Evolutionary conservation across 2,113 vertebrate species (phyloP).

Genomic region (Rhynchopsitta pachyrhyncha): DNA sequence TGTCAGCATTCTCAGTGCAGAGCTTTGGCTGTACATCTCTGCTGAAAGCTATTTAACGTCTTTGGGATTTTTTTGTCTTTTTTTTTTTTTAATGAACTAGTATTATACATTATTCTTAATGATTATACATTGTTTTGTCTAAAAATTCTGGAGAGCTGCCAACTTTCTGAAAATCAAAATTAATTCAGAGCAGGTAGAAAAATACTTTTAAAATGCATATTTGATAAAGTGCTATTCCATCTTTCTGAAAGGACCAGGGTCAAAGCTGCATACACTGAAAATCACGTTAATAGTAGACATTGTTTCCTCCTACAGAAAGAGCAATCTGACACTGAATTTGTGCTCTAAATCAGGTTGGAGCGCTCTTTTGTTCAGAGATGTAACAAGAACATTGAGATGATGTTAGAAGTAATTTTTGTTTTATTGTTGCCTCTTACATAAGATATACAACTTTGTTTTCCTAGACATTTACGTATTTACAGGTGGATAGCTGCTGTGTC

Average conservation of each 20-base stretch:
- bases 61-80: neutral
- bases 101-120: neutral
- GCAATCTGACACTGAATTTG: slow-evolving; percentile 12
- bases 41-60: neutral
- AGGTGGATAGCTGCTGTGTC: neutral
- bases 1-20: neutral
- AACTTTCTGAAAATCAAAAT: slow-evolving; percentile 50
- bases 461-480: neutral
- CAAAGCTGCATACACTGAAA: slow-evolving; percentile 34
- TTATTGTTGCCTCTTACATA: neutral
- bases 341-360: slow-evolving; percentile 47
- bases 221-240: slow-evolving; percentile 14
- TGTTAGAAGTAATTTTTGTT: neutral
- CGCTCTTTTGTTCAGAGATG: neutral
- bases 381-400: slow-evolving; percentile 37
- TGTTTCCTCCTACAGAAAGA: slow-evolving; percentile 47
- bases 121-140: neutral
- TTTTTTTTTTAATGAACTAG: neutral
- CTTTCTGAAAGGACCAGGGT: slow-evolving; percentile 37
- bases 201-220: slow-evolving; percentile 56
- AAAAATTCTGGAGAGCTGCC: neutral
- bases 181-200: slow-evolving; percentile 64
- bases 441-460: slow-evolving; percentile 4
- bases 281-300: slow-evolving; percentile 1
- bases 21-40: neutral